These are phyloP conservation scores for Hemibagrus guttatus DNA, from an alignment of 2,797 vertebrate species.

Conservation along the genomic window DNA sequence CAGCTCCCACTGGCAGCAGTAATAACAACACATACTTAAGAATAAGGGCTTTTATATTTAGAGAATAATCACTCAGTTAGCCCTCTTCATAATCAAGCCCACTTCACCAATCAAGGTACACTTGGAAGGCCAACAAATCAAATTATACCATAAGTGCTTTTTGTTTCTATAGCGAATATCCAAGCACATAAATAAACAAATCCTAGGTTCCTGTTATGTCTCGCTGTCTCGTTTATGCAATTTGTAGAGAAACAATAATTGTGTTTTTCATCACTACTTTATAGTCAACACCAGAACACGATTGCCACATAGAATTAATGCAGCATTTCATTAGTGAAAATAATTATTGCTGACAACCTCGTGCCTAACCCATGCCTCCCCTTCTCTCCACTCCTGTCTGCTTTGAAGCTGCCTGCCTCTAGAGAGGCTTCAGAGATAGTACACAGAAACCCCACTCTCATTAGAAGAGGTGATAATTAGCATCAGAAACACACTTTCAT, in stretches of 20 bases:
- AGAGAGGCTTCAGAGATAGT: conserved; percentile 18
- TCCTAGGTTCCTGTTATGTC: conserved; percentile 12
- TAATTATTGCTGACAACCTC: conserved; percentile 26
- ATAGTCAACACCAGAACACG: conserved; percentile 21
- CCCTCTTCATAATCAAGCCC: conserved; percentile 19
- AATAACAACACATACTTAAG: neutral
- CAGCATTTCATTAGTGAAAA: conserved; percentile 15
- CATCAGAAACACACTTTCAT: conserved; percentile 30
- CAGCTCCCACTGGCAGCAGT: conserved; percentile 20
- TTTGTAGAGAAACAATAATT: conserved; percentile 15
- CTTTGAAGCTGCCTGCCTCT: conserved; percentile 36
- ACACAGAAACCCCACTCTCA: conserved; percentile 18
- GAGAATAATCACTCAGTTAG: conserved; percentile 4
- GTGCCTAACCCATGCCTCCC: conserved; percentile 1
- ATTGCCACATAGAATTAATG: conserved; percentile 18
- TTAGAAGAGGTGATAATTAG: conserved; percentile 42
- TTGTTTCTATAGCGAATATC: conserved; percentile 1
- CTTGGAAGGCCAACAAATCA: conserved; percentile 11
- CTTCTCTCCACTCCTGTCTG: conserved; percentile 2
- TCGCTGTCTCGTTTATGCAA: neutral
- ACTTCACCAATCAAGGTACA: conserved; percentile 1
- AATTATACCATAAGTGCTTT: neutral
- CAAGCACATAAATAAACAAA: conserved; percentile 10
- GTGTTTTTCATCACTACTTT: conserved; percentile 11
- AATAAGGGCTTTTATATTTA: conserved; percentile 35